Evolutionary conservation across 2,888 invertebrate genomes (phyloP).

Genomic region (Rhaphigaster nebulosa): DNA sequence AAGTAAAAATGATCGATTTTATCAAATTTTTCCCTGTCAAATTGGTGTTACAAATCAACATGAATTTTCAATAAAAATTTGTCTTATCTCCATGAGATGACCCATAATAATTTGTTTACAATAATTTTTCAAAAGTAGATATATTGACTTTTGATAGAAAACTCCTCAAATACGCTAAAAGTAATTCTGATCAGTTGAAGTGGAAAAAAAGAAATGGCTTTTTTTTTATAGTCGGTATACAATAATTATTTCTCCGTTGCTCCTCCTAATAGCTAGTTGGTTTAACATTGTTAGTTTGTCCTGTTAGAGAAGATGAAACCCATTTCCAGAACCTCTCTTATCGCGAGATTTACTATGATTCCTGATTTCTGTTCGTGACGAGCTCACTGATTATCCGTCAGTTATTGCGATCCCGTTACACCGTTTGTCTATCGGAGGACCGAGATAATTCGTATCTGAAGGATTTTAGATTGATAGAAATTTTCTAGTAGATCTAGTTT

Average conservation of each 20-base stretch:
- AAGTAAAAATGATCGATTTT: too few species aligned
- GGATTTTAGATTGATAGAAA: background rate
- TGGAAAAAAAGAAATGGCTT: too few species aligned
- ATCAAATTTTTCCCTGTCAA: too few species aligned
- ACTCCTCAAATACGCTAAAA: too few species aligned
- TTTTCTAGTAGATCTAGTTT: background rate
- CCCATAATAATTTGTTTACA: too few species aligned
- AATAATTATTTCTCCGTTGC: background rate
- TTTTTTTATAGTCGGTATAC: too few species aligned
- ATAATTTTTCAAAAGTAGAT: too few species aligned
- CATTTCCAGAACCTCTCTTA: background rate
- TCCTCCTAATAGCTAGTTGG: background rate
- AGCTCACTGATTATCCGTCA: background rate
- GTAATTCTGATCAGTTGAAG: too few species aligned
- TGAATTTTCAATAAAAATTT: too few species aligned
- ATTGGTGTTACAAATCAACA: too few species aligned
- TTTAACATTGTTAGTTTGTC: background rate
- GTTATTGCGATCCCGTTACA: background rate
- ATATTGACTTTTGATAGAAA: too few species aligned
- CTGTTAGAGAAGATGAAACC: background rate
- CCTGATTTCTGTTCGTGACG: constrained; percentile 15
- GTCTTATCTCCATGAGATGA: too few species aligned
- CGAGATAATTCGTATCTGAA: background rate
- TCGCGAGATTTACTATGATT: background rate
- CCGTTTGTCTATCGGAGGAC: background rate